Conservation (phyloP, 2,888 invertebrate species). For the Lapara coniferarum region DNA sequence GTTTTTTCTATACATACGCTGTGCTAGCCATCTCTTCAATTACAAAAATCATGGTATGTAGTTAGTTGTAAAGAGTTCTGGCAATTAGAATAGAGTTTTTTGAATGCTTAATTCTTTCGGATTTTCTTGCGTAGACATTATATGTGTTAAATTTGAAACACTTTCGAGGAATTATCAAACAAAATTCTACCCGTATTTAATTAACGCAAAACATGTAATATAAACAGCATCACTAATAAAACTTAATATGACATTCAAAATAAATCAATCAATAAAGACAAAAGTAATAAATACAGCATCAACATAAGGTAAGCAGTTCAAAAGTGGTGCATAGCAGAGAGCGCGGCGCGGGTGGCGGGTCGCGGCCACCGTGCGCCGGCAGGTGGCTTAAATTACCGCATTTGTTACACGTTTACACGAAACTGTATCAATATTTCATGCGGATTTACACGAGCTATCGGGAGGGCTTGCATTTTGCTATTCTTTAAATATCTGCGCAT, state of each 20-base stretch:
- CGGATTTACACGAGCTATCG: constrained; percentile 80
- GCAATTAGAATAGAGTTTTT: too few relatives aligned
- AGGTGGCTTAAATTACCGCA: constrained; percentile 83
- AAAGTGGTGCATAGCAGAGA: constrained; percentile 72
- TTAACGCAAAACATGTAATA: background rate
- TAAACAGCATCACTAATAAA: background rate
- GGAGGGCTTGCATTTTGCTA: constrained; percentile 74
- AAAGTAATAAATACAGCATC: constrained; percentile 53
- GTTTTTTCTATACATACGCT: too few relatives aligned
- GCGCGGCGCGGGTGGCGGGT: constrained; percentile 50
- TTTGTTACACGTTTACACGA: constrained; percentile 84
- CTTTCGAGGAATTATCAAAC: too few relatives aligned
- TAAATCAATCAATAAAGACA: constrained; percentile 46
- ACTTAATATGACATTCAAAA: constrained; percentile 25
- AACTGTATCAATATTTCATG: constrained; percentile 84
- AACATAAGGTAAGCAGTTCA: constrained; percentile 69
- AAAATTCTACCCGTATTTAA: too few relatives aligned
- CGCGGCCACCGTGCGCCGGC: constrained; percentile 63
- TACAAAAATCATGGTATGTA: too few relatives aligned
- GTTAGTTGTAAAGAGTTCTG: too few relatives aligned
- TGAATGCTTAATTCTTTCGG: too few relatives aligned
- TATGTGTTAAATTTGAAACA: too few relatives aligned
- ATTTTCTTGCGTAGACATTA: too few relatives aligned
- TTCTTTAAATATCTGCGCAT: constrained; percentile 61
- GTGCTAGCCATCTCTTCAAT: too few relatives aligned